phyloP scores from a whole-genome alignment of 1,140 invertebrate genomes.

The Drosophila watanabei region DNA sequence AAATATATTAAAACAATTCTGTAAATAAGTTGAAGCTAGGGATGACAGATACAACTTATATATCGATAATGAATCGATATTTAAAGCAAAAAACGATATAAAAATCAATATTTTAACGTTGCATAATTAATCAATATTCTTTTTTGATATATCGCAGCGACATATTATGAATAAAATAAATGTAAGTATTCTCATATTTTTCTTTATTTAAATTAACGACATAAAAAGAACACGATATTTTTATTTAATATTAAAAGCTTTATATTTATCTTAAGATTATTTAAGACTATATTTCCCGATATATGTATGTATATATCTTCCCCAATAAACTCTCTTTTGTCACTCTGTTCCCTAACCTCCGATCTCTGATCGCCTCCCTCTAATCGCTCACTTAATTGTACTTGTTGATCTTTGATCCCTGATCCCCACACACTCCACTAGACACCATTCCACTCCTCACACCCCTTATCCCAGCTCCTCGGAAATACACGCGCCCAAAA shows the following conservation, averaged over 20 bases:
- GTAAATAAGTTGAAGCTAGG: no score
- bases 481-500: slow-evolving; percentile 39
- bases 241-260: not conserved
- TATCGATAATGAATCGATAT: no score
- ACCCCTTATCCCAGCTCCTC: not conserved
- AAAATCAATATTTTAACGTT: no score
- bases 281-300: no score
- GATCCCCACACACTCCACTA: slow-evolving; percentile 10
- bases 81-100: no score
- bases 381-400: not conserved
- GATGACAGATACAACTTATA: no score
- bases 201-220: no score
- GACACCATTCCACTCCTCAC: not conserved
- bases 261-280: not conserved
- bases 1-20: no score
- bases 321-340: not conserved
- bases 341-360: not conserved
- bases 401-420: slow-evolving; percentile 27
- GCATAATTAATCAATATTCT: no score
- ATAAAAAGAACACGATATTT: not conserved
- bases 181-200: no score
- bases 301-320: not conserved
- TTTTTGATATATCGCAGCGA: no score
- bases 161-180: no score
- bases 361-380: not conserved